These are phyloP conservation scores for Mormoops blainvillei DNA, from an alignment of 2,113 vertebrate genomes.

Conservation along the genomic window DNA sequence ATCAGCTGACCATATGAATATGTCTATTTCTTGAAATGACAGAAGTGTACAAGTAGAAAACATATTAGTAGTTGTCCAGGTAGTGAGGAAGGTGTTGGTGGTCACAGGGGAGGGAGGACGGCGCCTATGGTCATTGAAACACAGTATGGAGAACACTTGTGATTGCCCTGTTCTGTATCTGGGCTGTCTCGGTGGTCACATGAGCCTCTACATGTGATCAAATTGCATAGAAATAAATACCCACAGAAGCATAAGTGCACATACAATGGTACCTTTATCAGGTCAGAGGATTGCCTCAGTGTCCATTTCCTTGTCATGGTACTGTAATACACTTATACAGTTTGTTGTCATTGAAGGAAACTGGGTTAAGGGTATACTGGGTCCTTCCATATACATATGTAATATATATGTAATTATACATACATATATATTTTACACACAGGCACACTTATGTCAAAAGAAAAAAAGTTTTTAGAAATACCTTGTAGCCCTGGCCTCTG, in stretches of 20 bases:
- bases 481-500: background rate
- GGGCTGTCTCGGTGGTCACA: too few relatives aligned
- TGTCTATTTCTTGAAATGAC: background rate
- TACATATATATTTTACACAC: too few relatives aligned
- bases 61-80: background rate
- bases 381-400: background rate
- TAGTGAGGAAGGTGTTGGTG: background rate
- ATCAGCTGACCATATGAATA: background rate
- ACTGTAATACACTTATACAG: background rate
- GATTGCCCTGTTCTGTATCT: background rate
- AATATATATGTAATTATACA: too few relatives aligned
- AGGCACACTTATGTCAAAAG: background rate
- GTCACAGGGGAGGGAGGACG: background rate
- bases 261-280: background rate
- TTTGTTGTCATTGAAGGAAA: background rate
- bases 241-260: accelerated
- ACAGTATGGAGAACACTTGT: background rate
- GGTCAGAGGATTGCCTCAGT: background rate
- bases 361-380: background rate
- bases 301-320: background rate
- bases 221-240: background rate
- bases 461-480: background rate
- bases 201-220: background rate
- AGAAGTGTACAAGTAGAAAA: background rate
- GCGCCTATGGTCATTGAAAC: background rate